These are phyloP conservation scores for Syrrhaptes paradoxus DNA, from an alignment of 2,113 vertebrate species.

Conservation along the genomic window DNA sequence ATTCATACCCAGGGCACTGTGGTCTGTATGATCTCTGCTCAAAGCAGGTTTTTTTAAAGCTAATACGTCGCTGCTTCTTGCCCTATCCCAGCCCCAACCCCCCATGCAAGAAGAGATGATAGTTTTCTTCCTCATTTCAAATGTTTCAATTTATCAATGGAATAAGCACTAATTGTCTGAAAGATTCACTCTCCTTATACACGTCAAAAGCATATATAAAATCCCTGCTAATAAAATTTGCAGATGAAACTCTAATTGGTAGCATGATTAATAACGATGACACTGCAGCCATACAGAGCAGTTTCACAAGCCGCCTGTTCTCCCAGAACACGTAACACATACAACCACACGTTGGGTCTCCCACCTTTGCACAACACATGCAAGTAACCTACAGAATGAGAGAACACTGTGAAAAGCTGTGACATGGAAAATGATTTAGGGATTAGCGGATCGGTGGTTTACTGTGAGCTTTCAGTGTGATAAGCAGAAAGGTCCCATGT, in stretches of 20 bases:
- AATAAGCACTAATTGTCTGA: constrained; percentile 36
- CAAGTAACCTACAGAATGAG: not conserved
- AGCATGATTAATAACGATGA: not conserved
- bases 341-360: not conserved
- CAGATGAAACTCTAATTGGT: constrained; percentile 26
- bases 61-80: constrained; percentile 21
- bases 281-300: not conserved
- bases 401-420: not conserved
- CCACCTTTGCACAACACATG: not conserved
- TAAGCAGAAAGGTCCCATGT: not conserved
- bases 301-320: not conserved
- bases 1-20: constrained; percentile 47
- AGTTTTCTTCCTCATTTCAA: constrained; percentile 20
- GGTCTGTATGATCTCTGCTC: constrained; percentile 22
- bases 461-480: not conserved
- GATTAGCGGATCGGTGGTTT: not conserved
- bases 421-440: not conserved
- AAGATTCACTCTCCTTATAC: constrained; percentile 1
- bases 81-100: not conserved
- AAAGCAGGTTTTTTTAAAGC: constrained; percentile 52
- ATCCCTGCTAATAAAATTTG: constrained; percentile 24
- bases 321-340: not conserved
- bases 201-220: constrained; percentile 25
- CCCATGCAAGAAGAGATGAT: not conserved
- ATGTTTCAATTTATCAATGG: constrained; percentile 13